Evolutionary conservation across 2,113 vertebrate species (phyloP).

Genomic region (Mionectes macconnelli): DNA sequence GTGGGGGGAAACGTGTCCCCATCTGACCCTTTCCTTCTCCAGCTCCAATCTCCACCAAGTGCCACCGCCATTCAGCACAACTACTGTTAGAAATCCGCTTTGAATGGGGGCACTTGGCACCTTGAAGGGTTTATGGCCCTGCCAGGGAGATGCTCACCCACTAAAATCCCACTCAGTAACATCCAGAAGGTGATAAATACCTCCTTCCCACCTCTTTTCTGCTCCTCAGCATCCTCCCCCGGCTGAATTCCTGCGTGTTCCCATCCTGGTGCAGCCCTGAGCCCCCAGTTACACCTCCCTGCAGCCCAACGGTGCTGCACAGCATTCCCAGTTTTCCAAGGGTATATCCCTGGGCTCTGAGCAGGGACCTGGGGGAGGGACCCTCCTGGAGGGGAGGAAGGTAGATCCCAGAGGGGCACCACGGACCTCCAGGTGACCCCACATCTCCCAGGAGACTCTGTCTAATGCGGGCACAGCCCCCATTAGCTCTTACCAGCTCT

Average conservation of each 20-base stretch:
- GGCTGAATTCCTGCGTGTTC: fast-evolving
- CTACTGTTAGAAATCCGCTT: background rate
- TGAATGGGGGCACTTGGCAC: fast-evolving
- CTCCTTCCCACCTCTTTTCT: background rate
- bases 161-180: fast-evolving
- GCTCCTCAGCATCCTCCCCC: background rate
- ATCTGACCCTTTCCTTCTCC: background rate
- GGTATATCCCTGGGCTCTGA: background rate
- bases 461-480: fast-evolving
- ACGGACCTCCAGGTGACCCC: fast-evolving
- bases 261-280: fast-evolving
- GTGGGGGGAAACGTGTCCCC: fast-evolving
- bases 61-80: background rate
- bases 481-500: fast-evolving
- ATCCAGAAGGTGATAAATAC: fast-evolving
- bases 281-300: fast-evolving
- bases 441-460: background rate
- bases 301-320: background rate
- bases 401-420: no score
- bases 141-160: background rate
- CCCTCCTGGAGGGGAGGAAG: background rate
- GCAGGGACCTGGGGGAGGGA: background rate
- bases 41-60: background rate
- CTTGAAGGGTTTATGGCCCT: background rate
- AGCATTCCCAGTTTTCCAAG: background rate